Conservation (phyloP, 2,797 vertebrate species). For the Simalia tracyae region DNA sequence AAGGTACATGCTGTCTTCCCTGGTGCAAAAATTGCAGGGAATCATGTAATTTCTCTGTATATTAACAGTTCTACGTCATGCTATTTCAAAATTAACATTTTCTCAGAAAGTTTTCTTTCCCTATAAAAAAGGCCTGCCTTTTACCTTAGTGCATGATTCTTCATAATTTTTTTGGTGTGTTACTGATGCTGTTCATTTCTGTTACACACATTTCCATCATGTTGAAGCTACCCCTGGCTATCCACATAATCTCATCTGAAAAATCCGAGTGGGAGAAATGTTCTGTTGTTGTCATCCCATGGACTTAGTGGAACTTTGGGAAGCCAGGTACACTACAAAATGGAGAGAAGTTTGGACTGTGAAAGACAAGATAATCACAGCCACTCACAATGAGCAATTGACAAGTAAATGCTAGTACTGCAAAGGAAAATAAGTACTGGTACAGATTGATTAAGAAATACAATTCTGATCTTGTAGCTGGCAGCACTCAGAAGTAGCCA, state of each 20-base stretch:
- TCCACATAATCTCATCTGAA: background rate
- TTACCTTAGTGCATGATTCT: background rate
- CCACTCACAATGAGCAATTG: background rate
- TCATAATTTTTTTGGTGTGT: background rate
- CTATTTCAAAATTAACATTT: background rate
- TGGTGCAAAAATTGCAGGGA: background rate
- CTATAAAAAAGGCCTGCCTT: background rate
- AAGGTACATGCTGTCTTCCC: background rate
- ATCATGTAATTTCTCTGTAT: background rate
- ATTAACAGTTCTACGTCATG: background rate
- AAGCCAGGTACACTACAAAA: background rate
- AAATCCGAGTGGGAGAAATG: background rate
- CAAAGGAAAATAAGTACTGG: background rate
- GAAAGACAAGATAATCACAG: background rate
- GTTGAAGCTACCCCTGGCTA: background rate
- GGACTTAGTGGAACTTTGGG: background rate
- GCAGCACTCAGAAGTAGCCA: background rate
- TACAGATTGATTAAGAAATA: background rate
- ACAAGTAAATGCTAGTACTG: background rate
- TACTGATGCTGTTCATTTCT: background rate
- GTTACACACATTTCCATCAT: background rate
- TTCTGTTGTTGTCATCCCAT: background rate
- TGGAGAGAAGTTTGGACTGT: background rate
- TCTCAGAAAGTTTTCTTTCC: background rate
- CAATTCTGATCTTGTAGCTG: background rate